These are phyloP conservation scores for Coronaproctus castanopsis DNA, from an alignment of 2,888 invertebrate species.

Conservation along the genomic window DNA sequence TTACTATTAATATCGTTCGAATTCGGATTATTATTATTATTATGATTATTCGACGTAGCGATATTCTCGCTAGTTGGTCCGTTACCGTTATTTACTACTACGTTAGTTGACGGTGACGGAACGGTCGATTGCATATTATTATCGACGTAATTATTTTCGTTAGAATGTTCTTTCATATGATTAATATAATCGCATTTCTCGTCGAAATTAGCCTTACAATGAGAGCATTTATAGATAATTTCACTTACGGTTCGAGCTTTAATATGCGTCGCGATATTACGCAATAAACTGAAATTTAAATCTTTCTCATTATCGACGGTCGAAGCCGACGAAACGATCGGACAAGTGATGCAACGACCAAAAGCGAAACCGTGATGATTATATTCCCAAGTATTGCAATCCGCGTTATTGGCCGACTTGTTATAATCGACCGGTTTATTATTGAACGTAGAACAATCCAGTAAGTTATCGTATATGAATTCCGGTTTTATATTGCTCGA, in stretches of 20 bases:
- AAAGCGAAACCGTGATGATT: background rate
- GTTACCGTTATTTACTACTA: background rate
- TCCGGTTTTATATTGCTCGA: background rate
- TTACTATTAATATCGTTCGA: background rate
- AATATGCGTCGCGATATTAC: background rate
- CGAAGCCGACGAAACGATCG: background rate
- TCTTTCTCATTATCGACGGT: background rate
- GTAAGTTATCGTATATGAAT: background rate
- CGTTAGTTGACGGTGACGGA: background rate
- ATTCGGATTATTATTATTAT: background rate
- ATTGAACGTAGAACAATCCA: background rate
- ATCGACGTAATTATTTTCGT: too few species aligned
- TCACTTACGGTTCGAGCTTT: background rate
- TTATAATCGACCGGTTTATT: background rate
- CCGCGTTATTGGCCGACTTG: background rate
- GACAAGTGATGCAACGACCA: background rate
- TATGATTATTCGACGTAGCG: background rate
- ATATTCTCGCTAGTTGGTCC: background rate
- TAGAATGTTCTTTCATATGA: background rate
- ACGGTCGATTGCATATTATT: background rate
- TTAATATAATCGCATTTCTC: background rate
- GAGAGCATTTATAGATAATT: background rate
- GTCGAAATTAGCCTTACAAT: background rate
- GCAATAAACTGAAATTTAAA: background rate
- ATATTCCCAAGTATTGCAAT: background rate